Evolutionary conservation across 2,888 invertebrate genomes (phyloP), one percentile per base, ranked within the genome.

Genomic region (Hecatera dysodea): DNA sequence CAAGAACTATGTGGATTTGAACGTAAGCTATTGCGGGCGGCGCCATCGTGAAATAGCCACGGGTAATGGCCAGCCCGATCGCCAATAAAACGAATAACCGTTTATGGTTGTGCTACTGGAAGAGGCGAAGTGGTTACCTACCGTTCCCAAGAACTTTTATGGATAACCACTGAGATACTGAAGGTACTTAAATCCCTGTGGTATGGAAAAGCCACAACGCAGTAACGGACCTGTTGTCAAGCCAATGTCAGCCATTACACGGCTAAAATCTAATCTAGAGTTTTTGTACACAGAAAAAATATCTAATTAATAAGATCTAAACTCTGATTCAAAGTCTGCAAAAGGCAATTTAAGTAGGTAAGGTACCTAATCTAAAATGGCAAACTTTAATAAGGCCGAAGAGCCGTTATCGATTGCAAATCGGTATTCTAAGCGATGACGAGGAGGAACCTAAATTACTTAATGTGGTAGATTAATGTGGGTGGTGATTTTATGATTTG

Each of bases 341-440:
- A 87, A 89, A 86, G 86, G 78, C 83, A 85, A 83, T 89, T 89
- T 84, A 88, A 89, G 90, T 91, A 88, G 92, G 90, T 86, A 86
- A 83, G 81, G 76, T 83, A 85, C 86, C 85, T 88, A 91, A 89
- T 88, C 81, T 84, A 88, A 91, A 91, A 89, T 89, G 86, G 90
- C 88, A 85, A 89, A 88, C 86, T 87, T 87, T 83, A 90, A 90
- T 90, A 92, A 86, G 92, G 90, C 86, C 82, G 78, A 67, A 82
- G 86, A 82, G 78, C 93, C 92, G 92, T 93, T 92, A 92, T 86
- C 80, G 87, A 88, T 87, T 78, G 81, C 78, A 65, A 72, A 72
- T 81, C 72, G 69, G 72, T 81, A 78, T 81, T 82, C 75, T 66
- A 75, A 72, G 72, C 72, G 78, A 80, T 80, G 78, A 77, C 83